A percentile compares a stretch with the other conserved stretches of the same genome.
Conservation (phyloP, 1,140 invertebrate genomes). For the Scaptomyza montana region DNA sequence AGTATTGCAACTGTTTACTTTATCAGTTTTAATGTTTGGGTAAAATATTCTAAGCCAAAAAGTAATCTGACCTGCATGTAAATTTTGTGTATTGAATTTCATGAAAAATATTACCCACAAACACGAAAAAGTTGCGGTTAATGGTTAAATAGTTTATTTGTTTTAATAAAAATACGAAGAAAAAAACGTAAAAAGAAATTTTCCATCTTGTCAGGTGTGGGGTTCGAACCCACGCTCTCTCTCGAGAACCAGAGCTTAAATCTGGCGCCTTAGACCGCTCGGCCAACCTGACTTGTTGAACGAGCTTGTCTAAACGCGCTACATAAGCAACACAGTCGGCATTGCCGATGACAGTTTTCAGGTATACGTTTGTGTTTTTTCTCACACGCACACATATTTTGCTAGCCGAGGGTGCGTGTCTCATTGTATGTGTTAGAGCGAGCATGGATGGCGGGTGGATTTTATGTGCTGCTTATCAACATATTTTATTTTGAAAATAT, state of each 20-base stretch:
- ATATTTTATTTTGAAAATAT: background rate
- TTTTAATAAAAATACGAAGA: conserved; percentile 8
- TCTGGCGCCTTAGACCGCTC: conserved; percentile 90
- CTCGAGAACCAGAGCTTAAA: conserved; percentile 89
- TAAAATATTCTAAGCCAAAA: too few species aligned
- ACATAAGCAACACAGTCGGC: conserved; percentile 32
- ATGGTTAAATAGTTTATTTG: background rate
- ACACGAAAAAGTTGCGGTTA: background rate
- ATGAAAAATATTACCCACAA: background rate
- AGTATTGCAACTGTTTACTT: background rate
- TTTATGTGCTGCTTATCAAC: background rate
- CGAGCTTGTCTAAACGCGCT: conserved; percentile 50
- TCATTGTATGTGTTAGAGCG: conserved; percentile 13
- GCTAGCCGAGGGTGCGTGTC: conserved; percentile 21
- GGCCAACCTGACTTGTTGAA: conserved; percentile 86
- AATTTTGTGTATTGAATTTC: background rate
- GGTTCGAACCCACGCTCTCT: conserved; percentile 90
- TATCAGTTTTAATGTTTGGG: too few species aligned
- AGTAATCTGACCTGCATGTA: background rate
- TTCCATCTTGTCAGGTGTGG: conserved; percentile 87
- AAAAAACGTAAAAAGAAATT: conserved; percentile 23
- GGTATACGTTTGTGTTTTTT: conserved; percentile 26
- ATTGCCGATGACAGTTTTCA: conserved; percentile 22
- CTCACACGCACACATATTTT: background rate
- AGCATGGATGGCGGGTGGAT: background rate